These are phyloP conservation scores for Oreochromis spilurus DNA, from an alignment of 2,113 vertebrate species.

Conservation along the genomic window DNA sequence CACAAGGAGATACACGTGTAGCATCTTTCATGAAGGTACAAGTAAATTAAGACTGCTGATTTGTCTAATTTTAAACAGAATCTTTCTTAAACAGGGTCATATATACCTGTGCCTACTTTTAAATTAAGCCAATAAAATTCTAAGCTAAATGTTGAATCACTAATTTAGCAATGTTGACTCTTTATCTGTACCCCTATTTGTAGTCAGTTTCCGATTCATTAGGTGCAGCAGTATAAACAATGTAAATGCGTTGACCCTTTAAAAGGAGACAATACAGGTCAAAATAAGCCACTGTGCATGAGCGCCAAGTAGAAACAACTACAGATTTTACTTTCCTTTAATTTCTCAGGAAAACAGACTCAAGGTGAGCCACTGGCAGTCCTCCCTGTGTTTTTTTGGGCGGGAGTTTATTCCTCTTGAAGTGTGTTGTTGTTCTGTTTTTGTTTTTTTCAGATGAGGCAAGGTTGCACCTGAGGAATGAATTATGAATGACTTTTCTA, in stretches of 20 bases:
- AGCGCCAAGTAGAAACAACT: background rate
- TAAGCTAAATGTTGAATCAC: background rate
- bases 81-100: background rate
- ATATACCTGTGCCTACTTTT: background rate
- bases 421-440: background rate
- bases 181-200: background rate
- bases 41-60: background rate
- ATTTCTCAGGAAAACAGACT: background rate
- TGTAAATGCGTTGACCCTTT: background rate
- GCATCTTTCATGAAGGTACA: too few species aligned
- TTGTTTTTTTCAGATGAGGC: background rate
- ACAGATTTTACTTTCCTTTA: background rate
- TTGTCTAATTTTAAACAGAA: background rate
- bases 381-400: background rate
- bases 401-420: background rate
- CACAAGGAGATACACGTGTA: fast-evolving
- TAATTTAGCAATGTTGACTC: background rate
- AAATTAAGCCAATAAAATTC: background rate
- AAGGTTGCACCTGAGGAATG: slow-evolving; percentile 38
- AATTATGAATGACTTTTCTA: slow-evolving; percentile 50
- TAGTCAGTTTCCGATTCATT: background rate
- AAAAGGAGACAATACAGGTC: background rate
- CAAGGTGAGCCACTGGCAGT: background rate
- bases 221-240: background rate
- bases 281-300: background rate